Conservation (phyloP, 2,797 vertebrate genomes). For the Epinephelus coioides region DNA sequence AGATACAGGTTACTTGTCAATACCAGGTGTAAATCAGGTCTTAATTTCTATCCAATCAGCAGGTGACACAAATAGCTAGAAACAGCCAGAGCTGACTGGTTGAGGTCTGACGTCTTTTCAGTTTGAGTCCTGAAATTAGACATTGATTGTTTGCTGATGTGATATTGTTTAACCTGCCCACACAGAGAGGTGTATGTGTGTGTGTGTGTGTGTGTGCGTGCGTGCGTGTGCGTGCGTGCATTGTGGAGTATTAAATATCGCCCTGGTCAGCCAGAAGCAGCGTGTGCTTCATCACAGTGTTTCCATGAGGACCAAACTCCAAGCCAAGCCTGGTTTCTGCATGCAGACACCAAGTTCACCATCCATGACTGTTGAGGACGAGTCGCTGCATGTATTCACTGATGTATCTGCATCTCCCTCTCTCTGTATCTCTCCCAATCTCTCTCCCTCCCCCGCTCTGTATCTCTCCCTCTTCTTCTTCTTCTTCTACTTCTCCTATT, state of each 20-base stretch:
- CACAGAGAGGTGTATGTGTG: constrained; percentile 3
- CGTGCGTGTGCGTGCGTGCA: neutral
- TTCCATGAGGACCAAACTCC: constrained; percentile 66
- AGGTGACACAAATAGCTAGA: neutral
- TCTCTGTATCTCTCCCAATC: constrained; percentile 19
- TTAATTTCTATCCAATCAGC: neutral
- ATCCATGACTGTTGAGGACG: constrained; percentile 64
- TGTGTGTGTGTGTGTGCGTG: neutral
- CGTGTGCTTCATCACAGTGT: constrained; percentile 38
- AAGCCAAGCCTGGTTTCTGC: constrained; percentile 66
- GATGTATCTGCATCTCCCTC: constrained; percentile 34
- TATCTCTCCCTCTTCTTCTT: neutral
- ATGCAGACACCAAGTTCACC: constrained; percentile 38
- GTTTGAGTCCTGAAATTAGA: neutral
- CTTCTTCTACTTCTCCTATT: neutral
- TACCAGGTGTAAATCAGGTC: no score
- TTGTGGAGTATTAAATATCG: constrained; percentile 52
- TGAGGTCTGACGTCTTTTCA: neutral
- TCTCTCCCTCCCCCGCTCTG: neutral
- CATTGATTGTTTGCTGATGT: constrained; percentile 22
- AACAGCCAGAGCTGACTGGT: no score
- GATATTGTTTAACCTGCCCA: constrained; percentile 5
- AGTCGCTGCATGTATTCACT: constrained; percentile 60
- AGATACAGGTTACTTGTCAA: no score
- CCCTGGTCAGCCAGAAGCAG: constrained; percentile 49